phyloP scores from a whole-genome alignment of 2,888 invertebrate species.

The Drosophila cracens region DNA sequence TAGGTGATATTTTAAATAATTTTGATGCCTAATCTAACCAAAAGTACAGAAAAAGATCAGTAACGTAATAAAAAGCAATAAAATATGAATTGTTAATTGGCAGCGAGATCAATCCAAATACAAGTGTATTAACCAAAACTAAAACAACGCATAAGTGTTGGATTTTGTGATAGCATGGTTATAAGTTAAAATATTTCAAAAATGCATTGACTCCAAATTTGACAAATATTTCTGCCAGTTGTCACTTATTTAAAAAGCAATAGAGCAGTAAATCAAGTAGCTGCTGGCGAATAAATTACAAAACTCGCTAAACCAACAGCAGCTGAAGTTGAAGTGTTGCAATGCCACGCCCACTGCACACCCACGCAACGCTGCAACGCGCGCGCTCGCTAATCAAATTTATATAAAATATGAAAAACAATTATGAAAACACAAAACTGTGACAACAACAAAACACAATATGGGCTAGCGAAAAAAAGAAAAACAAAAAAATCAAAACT shows the following conservation, averaged over 20 bases:
- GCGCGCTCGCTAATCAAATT: constrained; percentile 79
- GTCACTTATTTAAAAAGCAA: not conserved
- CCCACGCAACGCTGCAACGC: constrained; percentile 15
- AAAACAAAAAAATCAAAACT: constrained; percentile 61
- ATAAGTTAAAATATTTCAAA: not conserved
- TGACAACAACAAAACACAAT: constrained; percentile 23
- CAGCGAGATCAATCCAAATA: not conserved
- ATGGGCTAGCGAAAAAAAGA: not conserved
- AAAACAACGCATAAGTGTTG: not conserved
- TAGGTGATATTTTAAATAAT: constrained; percentile 2
- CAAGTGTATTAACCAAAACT: not conserved
- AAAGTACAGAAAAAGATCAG: not conserved
- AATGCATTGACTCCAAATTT: not conserved
- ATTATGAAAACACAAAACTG: constrained; percentile 36
- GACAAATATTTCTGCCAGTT: not conserved
- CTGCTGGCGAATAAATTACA: constrained; percentile 47
- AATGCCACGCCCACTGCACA: constrained; percentile 27
- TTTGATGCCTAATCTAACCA: not conserved
- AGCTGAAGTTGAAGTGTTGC: constrained; percentile 12
- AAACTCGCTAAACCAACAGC: constrained; percentile 8
- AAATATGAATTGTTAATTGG: not conserved
- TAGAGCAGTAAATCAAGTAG: constrained; percentile 32
- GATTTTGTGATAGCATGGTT: not conserved
- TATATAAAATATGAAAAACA: constrained; percentile 48
- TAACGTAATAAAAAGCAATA: not conserved